Evolutionary conservation across 1,140 invertebrate species (phyloP).

Genomic region (Heliconius nattereri): DNA sequence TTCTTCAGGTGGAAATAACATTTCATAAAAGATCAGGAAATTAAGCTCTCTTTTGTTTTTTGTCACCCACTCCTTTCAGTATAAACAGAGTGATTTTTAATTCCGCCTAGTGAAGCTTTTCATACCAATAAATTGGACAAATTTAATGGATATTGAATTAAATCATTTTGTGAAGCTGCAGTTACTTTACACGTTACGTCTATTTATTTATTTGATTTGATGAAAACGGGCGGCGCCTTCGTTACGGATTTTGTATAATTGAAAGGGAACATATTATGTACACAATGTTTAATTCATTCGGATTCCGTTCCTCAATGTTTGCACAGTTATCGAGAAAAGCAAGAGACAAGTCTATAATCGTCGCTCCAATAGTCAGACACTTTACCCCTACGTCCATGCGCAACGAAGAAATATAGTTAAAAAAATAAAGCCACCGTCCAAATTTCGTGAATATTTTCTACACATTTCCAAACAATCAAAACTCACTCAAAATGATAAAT

Average conservation of each 20-base stretch:
- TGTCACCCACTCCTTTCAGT: slow-evolving; percentile 17
- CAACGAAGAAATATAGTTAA: no score
- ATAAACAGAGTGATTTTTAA: slow-evolving; percentile 22
- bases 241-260: neutral
- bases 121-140: slow-evolving; percentile 16
- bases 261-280: neutral
- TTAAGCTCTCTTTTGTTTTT: slow-evolving; percentile 29
- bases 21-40: slow-evolving; percentile 27
- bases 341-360: no score
- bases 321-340: no score
- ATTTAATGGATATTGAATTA: slow-evolving; percentile 24
- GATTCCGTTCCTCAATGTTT: no score
- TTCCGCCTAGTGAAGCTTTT: slow-evolving; percentile 26
- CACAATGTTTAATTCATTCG: neutral
- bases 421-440: no score
- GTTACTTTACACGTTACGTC: slow-evolving; percentile 18
- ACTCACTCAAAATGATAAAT: no score
- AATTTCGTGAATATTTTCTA: no score
- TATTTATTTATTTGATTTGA: slow-evolving; percentile 22
- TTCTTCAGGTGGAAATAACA: slow-evolving; percentile 20
- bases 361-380: no score
- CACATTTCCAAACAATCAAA: neutral
- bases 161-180: slow-evolving; percentile 7
- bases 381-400: no score
- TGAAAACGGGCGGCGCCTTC: neutral